Base-by-base conservation (phyloP, 2,797 vertebrate genomes). In the Sebastiscus tertius region DNA sequence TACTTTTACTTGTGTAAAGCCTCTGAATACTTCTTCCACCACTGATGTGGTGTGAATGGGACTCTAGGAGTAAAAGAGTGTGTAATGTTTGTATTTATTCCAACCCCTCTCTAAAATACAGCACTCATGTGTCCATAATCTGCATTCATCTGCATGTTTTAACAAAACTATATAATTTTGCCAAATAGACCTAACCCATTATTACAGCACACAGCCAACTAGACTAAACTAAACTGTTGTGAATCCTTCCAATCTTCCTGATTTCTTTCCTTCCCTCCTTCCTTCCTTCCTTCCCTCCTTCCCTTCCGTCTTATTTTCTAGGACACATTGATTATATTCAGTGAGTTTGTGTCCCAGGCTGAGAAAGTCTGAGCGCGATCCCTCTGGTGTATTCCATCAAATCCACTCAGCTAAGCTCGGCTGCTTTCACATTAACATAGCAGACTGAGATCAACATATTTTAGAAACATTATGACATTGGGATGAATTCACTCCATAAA, bases 401-500 rank as follows among this genome's bases (percentile, higher is more conserved):
- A 94, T 88, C 87, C 77, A 85, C 80, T 87, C 88, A 76, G 86
- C 77, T 89, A 88, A 89, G 89, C 90, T 82, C 18, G 58, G 73
- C 85, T 88, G 89, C 88, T 77, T 60, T 76, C 81, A 67, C 83
- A 93, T 93, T 91, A 88, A 90, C 91, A 90, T 62, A 75, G 84
- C 72, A 80, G 83, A 81, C 84, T 79, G 78, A 79, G 75, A 93
- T 90, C 87, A 91, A 91, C 87, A 90, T 92, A 86, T 90, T 94
- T 89, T 78, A 75, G 70, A 87, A 86, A 85, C 69, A 82, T 87
- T 81, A 85, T 87, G 80, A 89, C 76, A 76, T 26, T 78, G 85
- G 79, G 83, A 83, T 83, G 79, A 89, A 87, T 90, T 87, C 84
- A 88, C 77, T 83, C 88, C 87, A 81, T 91, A 84, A 91, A 92